Evolutionary conservation across 2,888 invertebrate genomes (phyloP).

Genomic region (Glomeris marginata): DNA sequence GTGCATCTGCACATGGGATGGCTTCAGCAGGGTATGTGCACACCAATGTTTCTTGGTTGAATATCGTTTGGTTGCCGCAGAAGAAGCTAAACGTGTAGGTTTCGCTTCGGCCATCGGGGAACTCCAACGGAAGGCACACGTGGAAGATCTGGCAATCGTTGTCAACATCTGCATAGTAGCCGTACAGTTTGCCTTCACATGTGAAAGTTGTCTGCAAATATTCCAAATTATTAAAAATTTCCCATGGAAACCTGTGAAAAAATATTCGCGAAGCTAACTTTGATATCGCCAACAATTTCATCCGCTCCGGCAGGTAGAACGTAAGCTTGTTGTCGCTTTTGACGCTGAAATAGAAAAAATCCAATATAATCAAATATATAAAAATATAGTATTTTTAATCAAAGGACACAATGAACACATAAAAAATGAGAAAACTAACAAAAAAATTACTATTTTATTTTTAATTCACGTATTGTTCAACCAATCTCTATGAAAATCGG

Average conservation of each 20-base stretch:
- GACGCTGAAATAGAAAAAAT: background rate
- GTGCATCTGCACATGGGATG: conserved; percentile 19
- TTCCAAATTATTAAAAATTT: background rate
- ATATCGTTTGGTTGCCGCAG: conserved; percentile 19
- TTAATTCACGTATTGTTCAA: too few species aligned
- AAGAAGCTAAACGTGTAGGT: conserved; percentile 16
- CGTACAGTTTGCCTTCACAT: conserved; percentile 9
- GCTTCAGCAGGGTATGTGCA: conserved; percentile 19
- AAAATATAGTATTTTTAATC: too few species aligned
- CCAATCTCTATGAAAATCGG: too few species aligned
- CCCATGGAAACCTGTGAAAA: too few species aligned
- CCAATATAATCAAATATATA: too few species aligned
- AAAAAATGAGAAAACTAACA: too few species aligned
- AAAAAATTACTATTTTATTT: too few species aligned
- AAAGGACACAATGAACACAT: too few species aligned
- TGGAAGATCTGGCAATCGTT: conserved; percentile 12
- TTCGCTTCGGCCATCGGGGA: conserved; percentile 10
- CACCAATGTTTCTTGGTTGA: conserved; percentile 20
- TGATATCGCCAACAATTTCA: conserved; percentile 11
- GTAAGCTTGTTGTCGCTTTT: conserved; percentile 8
- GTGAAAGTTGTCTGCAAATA: conserved; percentile 8
- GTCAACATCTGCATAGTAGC: conserved; percentile 12
- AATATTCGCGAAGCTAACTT: background rate
- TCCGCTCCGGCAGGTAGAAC: conserved; percentile 11
- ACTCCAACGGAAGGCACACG: conserved; percentile 9